Conservation (phyloP, 2,797 vertebrate species). For the Gadopsis marmoratus region DNA sequence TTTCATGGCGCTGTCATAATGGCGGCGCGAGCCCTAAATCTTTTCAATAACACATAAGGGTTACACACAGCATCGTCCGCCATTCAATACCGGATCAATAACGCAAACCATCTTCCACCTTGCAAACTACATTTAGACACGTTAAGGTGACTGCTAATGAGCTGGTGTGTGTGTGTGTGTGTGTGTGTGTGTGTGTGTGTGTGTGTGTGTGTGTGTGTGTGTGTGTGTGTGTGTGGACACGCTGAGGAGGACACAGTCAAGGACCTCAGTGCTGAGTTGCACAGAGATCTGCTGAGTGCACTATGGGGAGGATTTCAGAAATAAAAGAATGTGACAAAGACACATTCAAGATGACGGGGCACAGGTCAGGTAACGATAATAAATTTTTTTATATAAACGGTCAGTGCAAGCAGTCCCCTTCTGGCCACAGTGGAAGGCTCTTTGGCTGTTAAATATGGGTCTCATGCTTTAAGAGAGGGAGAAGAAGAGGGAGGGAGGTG, state of each 20-base stretch:
- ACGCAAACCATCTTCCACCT: conserved; percentile 80
- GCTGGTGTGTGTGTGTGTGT: conserved; percentile 25
- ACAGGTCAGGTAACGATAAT: conserved; percentile 56
- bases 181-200: conserved; percentile 1
- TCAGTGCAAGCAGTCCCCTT: conserved; percentile 45
- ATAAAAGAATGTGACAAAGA: conserved; percentile 63
- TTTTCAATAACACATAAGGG: conserved; percentile 85
- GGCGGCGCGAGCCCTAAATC: conserved; percentile 68
- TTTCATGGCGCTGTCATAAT: conserved; percentile 54
- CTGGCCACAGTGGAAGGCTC: conserved; percentile 47
- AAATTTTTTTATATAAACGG: conserved; percentile 42
- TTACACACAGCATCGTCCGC: conserved; percentile 77
- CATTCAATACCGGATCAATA: conserved; percentile 84
- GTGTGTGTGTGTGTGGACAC: background rate
- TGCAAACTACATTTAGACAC: conserved; percentile 81
- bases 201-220: background rate
- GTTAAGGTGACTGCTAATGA: conserved; percentile 86
- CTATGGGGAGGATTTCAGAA: conserved; percentile 56
- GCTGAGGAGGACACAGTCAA: conserved; percentile 70
- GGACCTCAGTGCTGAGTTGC: conserved; percentile 62
- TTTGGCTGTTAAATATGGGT: conserved; percentile 62
- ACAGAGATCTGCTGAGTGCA: conserved; percentile 68
- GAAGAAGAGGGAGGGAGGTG: conserved; percentile 40
- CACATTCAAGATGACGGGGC: conserved; percentile 54
- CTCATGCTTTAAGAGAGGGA: conserved; percentile 49